Evolutionary conservation across 1,140 invertebrate genomes (phyloP).

Genomic region (Scaptomyza pallida): DNA sequence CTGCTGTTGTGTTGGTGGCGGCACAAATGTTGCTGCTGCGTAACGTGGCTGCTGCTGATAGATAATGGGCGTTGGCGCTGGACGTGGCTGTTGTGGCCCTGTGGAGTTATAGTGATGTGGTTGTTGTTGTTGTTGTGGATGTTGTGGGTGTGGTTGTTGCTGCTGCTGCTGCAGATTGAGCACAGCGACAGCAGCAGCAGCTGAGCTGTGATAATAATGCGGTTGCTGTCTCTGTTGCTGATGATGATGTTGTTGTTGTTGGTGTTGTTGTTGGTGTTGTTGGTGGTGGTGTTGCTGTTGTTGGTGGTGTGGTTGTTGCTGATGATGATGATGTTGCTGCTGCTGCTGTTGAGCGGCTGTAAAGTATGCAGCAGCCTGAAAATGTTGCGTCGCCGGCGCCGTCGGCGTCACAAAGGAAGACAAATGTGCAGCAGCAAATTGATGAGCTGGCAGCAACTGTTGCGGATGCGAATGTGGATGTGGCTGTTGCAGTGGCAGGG

Average conservation of each 20-base stretch:
- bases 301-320: slow-evolving; percentile 48
- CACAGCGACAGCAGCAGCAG: slow-evolving; percentile 59
- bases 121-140: slow-evolving; percentile 65
- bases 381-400: slow-evolving; percentile 57
- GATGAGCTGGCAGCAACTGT: slow-evolving; percentile 59
- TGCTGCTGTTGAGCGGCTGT: slow-evolving; percentile 52
- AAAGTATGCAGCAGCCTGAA: slow-evolving; percentile 60
- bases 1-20: slow-evolving; percentile 50
- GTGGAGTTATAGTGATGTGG: slow-evolving; percentile 74
- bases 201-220: slow-evolving; percentile 74
- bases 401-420: slow-evolving; percentile 69
- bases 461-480: slow-evolving; percentile 42
- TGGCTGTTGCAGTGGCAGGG: slow-evolving; percentile 28
- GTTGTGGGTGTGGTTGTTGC: slow-evolving; percentile 53
- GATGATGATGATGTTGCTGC: slow-evolving; percentile 62
- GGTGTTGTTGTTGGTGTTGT: slow-evolving; percentile 54
- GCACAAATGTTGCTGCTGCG: slow-evolving; percentile 68
- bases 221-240: slow-evolving; percentile 54
- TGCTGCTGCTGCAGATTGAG: slow-evolving; percentile 46
- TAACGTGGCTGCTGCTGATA: slow-evolving; percentile 71
- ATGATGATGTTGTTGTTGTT: slow-evolving; percentile 48
- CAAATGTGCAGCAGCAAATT: slow-evolving; percentile 64
- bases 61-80: slow-evolving; percentile 54
- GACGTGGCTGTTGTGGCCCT: slow-evolving; percentile 59
- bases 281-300: slow-evolving; percentile 66